phyloP scores from a whole-genome alignment of 1,140 invertebrate species.

The Propsilocerus akamusi region DNA sequence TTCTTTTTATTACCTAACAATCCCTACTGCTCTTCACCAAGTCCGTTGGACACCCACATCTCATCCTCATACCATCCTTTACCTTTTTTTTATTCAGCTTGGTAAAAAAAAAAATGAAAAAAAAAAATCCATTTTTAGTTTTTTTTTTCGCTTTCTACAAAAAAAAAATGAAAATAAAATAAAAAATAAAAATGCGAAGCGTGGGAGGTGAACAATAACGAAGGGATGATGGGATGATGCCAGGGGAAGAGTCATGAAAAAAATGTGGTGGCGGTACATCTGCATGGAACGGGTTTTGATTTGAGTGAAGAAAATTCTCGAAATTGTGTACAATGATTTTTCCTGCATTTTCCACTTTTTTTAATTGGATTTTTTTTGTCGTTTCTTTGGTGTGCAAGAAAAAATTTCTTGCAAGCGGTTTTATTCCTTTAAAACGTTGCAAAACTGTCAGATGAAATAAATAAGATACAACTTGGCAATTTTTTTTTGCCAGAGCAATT shows the following conservation, averaged over 20 bases:
- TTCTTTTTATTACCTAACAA: conserved; percentile 1
- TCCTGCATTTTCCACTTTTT: neutral
- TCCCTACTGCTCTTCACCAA: too few species aligned
- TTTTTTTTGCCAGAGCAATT: too few species aligned
- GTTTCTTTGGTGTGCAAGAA: conserved; percentile 3
- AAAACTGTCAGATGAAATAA: too few species aligned
- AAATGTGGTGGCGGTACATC: neutral
- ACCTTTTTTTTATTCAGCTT: neutral
- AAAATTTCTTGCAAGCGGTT: too few species aligned
- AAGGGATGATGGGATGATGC: neutral
- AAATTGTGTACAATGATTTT: conserved; percentile 1
- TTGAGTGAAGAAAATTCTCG: neutral
- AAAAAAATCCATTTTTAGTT: conserved; percentile 3
- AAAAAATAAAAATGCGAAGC: neutral
- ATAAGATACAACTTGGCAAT: too few species aligned
- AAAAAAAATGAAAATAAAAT: too few species aligned
- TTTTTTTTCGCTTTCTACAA: neutral
- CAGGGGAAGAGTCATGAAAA: neutral
- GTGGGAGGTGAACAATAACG: neutral
- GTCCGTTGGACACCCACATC: neutral
- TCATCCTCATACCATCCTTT: neutral
- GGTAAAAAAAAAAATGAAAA: conserved; percentile 2
- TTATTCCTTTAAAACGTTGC: too few species aligned
- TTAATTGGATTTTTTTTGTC: conserved; percentile 4
- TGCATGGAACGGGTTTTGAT: neutral